Evolutionary conservation across 2,888 invertebrate genomes (phyloP).

Genomic region (Pheosia gnoma): DNA sequence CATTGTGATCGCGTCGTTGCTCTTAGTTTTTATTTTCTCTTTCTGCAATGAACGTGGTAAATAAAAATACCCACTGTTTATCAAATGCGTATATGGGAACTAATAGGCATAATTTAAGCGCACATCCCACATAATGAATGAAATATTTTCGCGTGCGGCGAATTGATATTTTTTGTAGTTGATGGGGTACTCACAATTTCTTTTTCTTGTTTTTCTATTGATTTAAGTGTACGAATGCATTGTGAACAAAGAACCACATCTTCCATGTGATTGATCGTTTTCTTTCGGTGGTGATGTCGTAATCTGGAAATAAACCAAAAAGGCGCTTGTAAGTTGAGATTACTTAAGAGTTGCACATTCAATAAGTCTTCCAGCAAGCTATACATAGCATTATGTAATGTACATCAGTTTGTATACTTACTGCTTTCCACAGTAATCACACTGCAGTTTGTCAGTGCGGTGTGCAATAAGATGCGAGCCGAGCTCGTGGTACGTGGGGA

Average conservation of each 20-base stretch:
- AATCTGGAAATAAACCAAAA: constrained; percentile 50
- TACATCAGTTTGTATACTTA: constrained; percentile 40
- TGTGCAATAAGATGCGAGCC: constrained; percentile 70
- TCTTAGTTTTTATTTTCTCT: constrained; percentile 69
- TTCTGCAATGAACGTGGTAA: constrained; percentile 56
- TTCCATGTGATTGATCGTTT: constrained; percentile 77
- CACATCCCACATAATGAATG: constrained; percentile 28
- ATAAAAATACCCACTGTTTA: constrained; percentile 25
- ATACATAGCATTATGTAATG: neutral
- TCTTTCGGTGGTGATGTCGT: constrained; percentile 77
- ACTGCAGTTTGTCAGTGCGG: constrained; percentile 67
- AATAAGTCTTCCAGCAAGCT: no score
- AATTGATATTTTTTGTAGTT: constrained; percentile 9
- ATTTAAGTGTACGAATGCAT: constrained; percentile 67
- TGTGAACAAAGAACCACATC: constrained; percentile 72
- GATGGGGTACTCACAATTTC: constrained; percentile 63
- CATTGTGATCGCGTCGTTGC: constrained; percentile 51
- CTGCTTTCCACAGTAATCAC: constrained; percentile 78
- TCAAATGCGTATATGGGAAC: constrained; percentile 11
- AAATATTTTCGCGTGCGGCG: constrained; percentile 15
- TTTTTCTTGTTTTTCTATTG: constrained; percentile 75
- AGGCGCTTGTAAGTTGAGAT: no score
- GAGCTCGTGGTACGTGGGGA: constrained; percentile 74
- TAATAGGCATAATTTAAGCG: constrained; percentile 7
- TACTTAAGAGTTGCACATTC: no score